Evolutionary conservation across 1,140 invertebrate genomes (phyloP).

Genomic region (Drosophila kepulauana): DNA sequence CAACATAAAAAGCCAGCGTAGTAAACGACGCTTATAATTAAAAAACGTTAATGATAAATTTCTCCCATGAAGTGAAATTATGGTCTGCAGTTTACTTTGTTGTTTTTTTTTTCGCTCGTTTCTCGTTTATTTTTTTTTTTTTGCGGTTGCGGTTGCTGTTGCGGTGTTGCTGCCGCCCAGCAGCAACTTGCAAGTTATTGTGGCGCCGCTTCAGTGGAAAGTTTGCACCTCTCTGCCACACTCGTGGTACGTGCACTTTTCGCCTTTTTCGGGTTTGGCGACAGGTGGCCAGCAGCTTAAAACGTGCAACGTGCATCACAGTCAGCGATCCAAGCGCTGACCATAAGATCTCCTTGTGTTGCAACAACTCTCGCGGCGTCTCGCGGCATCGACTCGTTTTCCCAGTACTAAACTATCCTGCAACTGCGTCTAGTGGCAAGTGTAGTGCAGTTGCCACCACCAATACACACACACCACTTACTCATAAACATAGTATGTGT

Average conservation of each 20-base stretch:
- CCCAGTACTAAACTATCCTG: constrained; percentile 38
- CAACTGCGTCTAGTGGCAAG: constrained; percentile 44
- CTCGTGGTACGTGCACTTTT: constrained; percentile 50
- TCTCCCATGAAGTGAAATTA: constrained; percentile 73
- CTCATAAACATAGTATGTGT: background rate
- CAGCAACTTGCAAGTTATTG: constrained; percentile 41
- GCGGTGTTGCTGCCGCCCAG: constrained; percentile 19
- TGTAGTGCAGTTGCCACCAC: constrained; percentile 39
- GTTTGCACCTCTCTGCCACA: constrained; percentile 39
- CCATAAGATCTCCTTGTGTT: constrained; percentile 24
- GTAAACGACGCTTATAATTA: constrained; percentile 35
- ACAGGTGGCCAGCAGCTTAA: constrained; percentile 59
- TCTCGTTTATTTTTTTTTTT: constrained; percentile 1
- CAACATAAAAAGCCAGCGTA: constrained; percentile 29
- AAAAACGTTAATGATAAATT: constrained; percentile 67
- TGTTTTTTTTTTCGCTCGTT: constrained; percentile 5
- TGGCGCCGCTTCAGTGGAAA: constrained; percentile 46
- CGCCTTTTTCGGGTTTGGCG: constrained; percentile 48
- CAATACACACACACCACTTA: constrained; percentile 4
- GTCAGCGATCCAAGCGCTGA: constrained; percentile 37
- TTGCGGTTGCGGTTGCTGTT: constrained; percentile 30
- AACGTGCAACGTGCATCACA: constrained; percentile 12
- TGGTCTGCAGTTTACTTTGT: constrained; percentile 10
- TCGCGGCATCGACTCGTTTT: constrained; percentile 45
- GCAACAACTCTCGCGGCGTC: no score